A percentile compares a stretch with the other conserved stretches of the same genome.
Conservation (phyloP, 2,888 invertebrate genomes). For the Magallana nippona region DNA sequence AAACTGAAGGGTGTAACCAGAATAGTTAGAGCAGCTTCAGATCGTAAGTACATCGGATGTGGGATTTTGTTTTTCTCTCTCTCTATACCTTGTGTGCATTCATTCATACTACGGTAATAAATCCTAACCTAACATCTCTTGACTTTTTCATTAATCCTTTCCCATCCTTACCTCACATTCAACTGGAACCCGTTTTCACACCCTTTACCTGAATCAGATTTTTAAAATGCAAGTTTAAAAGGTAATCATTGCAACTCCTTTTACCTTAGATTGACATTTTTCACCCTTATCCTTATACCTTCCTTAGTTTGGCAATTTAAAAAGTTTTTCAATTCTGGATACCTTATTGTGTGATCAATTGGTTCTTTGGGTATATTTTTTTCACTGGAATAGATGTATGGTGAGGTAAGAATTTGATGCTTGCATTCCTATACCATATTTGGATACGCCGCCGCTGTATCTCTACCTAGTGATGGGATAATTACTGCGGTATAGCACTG, state of each 20-base stretch:
- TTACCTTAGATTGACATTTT: neutral
- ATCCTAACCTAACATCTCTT: conserved; percentile 19
- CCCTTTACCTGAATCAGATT: neutral
- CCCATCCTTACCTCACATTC: neutral
- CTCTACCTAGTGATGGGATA: neutral
- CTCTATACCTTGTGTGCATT: neutral
- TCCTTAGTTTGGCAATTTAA: neutral
- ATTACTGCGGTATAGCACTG: neutral
- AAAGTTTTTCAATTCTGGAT: neutral
- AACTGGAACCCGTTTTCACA: neutral
- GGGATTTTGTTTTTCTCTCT: conserved; percentile 18
- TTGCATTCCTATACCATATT: neutral
- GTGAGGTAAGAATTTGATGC: neutral
- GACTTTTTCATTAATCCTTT: neutral
- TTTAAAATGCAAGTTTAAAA: neutral
- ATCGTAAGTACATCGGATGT: conserved; percentile 29
- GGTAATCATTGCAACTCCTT: neutral
- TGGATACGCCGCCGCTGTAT: neutral
- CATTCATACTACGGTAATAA: neutral
- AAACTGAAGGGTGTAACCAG: conserved; percentile 20
- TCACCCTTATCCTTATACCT: neutral
- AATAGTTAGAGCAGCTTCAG: conserved; percentile 17
- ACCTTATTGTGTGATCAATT: neutral
- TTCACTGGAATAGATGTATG: neutral
- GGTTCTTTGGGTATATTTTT: neutral